Evolutionary conservation across 2,888 invertebrate genomes (phyloP), one percentile per base, ranked within the genome.

Genomic region (Ptychoptera albimana): DNA sequence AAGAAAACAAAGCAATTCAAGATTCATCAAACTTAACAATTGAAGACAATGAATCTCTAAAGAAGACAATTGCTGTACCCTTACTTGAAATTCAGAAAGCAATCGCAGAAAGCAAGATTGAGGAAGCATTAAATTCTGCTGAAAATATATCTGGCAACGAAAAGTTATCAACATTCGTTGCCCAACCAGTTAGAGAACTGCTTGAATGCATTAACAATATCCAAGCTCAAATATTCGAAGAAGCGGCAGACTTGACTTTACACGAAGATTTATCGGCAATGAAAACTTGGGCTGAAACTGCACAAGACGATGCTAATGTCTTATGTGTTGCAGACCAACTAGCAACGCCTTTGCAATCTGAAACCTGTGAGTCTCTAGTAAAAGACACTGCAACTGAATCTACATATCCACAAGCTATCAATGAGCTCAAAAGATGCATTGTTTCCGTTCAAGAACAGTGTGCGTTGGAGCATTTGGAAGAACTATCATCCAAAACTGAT

Each of bases 211-310:
- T 63, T 35, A 60, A 62, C 16, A 55, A 55, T 31, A 50, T 59
- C 1, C 56, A 62, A 42, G 42, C 50, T 0, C 54, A 61, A 35
- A 49, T 52, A 0, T 38, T 74, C 35, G 75, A 76, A 55, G 65
- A 60, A 8, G 55, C 60, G 7, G 68, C 67, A 32, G 73, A 74
- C 37, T 61, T 75, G 53, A 73, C 75, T 5, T 72, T 73, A 8
- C 64, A 74, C 42, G 71, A 72, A 50, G 73, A 74, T 10, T 8
- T n/a, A 23, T 49, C 50, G 1, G 44, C 41, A 0, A 23, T 51
- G 11, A 52, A 52, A 37, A 51, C 46, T 7, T 37, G 52, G 11
- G 50, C 49, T 8, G 45, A 50, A 16, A 49, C 55, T 2, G 46
- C 52, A 10, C 52, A 53, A 47, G 56, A 55, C 37, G 53, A 50